phyloP scores from a whole-genome alignment of 2,797 vertebrate species.

The Australoheros facetus region DNA sequence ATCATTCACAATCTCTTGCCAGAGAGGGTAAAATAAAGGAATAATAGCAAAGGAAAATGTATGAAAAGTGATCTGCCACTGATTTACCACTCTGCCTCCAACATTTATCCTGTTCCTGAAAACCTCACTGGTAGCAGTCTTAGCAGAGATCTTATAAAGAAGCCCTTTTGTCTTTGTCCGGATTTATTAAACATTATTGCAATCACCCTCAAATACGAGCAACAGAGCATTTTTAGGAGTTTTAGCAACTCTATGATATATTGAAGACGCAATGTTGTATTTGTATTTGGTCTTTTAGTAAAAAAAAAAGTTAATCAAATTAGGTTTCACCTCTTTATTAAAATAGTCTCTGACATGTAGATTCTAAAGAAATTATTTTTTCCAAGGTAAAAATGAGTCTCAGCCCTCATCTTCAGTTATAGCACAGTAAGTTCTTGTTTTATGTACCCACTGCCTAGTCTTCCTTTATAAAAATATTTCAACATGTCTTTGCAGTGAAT shows the following conservation, averaged over 20 bases:
- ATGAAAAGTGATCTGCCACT: not conserved
- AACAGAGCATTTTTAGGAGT: not conserved
- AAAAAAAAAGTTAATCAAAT: not conserved
- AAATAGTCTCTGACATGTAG: not conserved
- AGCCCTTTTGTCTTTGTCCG: not conserved
- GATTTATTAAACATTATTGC: not conserved
- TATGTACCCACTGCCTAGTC: not conserved
- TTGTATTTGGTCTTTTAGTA: not conserved
- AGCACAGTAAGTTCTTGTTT: not conserved
- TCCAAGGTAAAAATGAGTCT: not conserved
- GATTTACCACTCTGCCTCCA: not conserved
- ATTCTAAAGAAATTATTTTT: not conserved
- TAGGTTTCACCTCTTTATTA: not conserved
- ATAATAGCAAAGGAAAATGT: not conserved
- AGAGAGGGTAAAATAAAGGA: not conserved
- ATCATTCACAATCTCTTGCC: not conserved
- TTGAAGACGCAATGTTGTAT: not conserved
- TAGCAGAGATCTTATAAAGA: not conserved
- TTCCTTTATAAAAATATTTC: not conserved
- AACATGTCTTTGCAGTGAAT: not conserved
- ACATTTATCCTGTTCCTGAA: not conserved
- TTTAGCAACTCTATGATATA: not conserved
- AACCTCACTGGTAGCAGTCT: no score
- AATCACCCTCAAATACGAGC: not conserved
- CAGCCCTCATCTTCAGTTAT: not conserved